phyloP scores from a whole-genome alignment of 2,888 invertebrate genomes.

The Orgyia antiqua region DNA sequence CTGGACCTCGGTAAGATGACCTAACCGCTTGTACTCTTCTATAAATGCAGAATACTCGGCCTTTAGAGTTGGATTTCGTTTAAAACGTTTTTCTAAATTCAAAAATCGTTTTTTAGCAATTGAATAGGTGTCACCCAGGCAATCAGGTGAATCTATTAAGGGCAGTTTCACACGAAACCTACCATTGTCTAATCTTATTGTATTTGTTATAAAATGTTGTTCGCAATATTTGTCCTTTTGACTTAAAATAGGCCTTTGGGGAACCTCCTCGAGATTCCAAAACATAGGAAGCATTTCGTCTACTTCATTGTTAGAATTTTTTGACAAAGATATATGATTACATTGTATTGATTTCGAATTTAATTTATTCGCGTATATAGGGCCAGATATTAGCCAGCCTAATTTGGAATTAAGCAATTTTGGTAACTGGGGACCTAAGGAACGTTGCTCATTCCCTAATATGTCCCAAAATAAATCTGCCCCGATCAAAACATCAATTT shows the following conservation, averaged over 20 bases:
- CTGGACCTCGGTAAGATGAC: neutral
- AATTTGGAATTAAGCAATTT: neutral
- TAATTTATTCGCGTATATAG: neutral
- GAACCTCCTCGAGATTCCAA: neutral
- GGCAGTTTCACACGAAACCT: neutral
- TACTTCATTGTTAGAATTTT: neutral
- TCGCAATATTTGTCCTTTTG: neutral
- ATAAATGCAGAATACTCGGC: neutral
- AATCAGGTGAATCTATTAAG: neutral
- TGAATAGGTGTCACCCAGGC: neutral
- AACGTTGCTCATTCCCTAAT: neutral
- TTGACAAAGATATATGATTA: neutral
- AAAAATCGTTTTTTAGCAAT: too few species aligned
- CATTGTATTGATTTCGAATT: neutral
- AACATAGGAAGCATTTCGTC: neutral
- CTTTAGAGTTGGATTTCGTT: neutral
- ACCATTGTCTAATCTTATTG: neutral
- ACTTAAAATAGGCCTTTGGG: neutral
- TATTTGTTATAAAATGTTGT: neutral
- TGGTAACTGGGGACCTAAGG: neutral
- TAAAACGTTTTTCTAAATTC: too few species aligned
- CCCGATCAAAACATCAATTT: neutral
- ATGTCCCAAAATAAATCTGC: conserved; percentile 9
- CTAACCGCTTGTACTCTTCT: neutral
- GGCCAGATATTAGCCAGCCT: conserved; percentile 2